Evolutionary conservation across 2,888 invertebrate species (phyloP), one percentile per base, ranked within the genome.

Genomic region (Eutolmus rufibarbis): DNA sequence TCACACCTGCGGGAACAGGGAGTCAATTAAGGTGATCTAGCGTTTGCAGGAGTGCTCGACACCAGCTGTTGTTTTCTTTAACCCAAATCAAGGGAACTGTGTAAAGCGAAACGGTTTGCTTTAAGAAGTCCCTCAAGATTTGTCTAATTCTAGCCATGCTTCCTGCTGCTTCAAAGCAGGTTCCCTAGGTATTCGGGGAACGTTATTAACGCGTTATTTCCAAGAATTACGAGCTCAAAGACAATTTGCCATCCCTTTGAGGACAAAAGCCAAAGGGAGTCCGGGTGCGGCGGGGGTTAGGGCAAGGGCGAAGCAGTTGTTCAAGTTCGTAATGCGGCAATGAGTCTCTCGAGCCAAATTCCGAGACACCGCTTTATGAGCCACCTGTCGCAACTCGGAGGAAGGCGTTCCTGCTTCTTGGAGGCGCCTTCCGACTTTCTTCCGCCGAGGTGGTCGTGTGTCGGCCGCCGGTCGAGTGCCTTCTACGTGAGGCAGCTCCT

Each of bases 301-400:
- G 88, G 88, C 89, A 88, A 88, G 88, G 40, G 89, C 88, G 16
- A 51, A 51, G 66, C 66, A 66, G 66, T 66, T 66, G 66, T 66
- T 66, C 88, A 89, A 88, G 81, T 86, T 86, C 87, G 19, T 43
- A 74, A 84, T 87, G 81, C 86, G 85, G 40, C 74, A 90, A 89
- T 89, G 90, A 90, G 90, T 91, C 90, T 90, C 91, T 43, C 88
- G 89, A 90, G 91, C 90, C 88, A 89, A 90, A 91, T 91, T 90
- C 90, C 90, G 87, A 90, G 89, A 90, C 90, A 89, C 88, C 89
- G 90, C 90, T 91, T 91, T 91, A 91, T 90, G 90, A 90, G 90
- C 90, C 91, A 91, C 91, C 91, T 91, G 91, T 90, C 90, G 90
- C 88, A 89, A 82, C 91, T 90, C 90, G 90, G 87, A 89, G 40